Evolutionary conservation across 2,888 invertebrate species (phyloP).

Genomic region (Sipha maydis): DNA sequence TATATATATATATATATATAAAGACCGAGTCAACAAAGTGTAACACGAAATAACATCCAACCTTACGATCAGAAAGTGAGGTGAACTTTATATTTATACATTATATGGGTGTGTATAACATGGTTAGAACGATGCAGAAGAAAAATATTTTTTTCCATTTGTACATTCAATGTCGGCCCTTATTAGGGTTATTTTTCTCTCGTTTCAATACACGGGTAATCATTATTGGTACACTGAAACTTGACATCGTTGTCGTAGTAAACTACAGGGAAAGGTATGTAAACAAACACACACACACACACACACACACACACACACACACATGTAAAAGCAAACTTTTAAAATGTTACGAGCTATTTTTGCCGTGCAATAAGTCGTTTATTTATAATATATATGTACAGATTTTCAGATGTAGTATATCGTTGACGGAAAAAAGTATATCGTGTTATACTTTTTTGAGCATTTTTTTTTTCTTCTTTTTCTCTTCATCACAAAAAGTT

Average conservation of each 20-base stretch:
- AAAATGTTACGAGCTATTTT: background rate
- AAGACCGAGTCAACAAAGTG: no score
- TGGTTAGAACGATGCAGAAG: background rate
- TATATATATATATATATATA: background rate
- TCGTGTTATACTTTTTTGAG: no score
- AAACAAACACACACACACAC: no score
- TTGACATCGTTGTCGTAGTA: background rate
- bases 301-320: background rate
- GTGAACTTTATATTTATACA: no score
- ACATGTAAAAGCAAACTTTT: background rate
- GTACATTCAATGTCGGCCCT: background rate
- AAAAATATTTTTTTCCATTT: background rate
- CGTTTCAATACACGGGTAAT: background rate
- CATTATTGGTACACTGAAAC: conserved; percentile 2
- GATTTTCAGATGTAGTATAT: background rate
- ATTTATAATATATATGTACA: background rate
- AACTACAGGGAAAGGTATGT: no score
- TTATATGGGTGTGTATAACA: no score
- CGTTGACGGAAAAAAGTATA: background rate
- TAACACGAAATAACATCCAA: background rate
- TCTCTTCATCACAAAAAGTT: background rate
- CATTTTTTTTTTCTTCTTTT: background rate
- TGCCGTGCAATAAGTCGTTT: conserved; percentile 12
- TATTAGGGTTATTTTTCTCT: background rate
- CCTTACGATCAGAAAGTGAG: no score